These are phyloP conservation scores for Drosophila erecta DNA, from an alignment of 1,140 invertebrate species.

Conservation along the genomic window DNA sequence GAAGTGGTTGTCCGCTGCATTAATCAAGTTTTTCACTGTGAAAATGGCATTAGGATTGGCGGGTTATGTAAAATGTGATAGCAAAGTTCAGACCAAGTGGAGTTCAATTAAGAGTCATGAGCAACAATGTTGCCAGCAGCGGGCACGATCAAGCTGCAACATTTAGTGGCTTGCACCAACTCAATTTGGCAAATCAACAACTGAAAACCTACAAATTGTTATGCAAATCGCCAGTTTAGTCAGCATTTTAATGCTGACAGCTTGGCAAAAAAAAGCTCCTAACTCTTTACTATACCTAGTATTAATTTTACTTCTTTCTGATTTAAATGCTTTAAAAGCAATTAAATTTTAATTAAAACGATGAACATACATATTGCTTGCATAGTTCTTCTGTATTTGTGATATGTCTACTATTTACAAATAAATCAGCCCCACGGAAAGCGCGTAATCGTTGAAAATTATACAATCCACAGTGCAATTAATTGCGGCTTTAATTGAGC, in stretches of 20 bases:
- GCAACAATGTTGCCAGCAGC: conserved; percentile 44
- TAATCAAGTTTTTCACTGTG: conserved; percentile 55
- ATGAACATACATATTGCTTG: not conserved
- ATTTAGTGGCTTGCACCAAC: conserved; percentile 44
- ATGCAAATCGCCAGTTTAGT: conserved; percentile 48
- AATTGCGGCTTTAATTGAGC: conserved; percentile 45
- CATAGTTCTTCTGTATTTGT: conserved; percentile 12
- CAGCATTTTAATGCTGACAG: not conserved
- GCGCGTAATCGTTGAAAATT: conserved; percentile 41
- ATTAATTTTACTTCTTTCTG: too few species aligned
- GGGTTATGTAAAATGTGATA: conserved; percentile 61
- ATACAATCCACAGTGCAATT: conserved; percentile 43
- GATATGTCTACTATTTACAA: conserved; percentile 10
- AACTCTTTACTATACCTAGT: too few species aligned
- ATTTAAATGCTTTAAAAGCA: not conserved
- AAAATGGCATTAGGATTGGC: conserved; percentile 43
- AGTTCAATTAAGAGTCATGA: conserved; percentile 63
- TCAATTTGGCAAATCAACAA: conserved; percentile 21
- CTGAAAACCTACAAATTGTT: conserved; percentile 52
- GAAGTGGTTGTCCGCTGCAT: conserved; percentile 61
- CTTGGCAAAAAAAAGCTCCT: too few species aligned
- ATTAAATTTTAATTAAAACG: conserved; percentile 14
- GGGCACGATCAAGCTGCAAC: conserved; percentile 31
- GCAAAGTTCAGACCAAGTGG: conserved; percentile 54
- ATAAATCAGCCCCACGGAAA: conserved; percentile 23